Percentiles rank a stretch among this genome's conserved stretches.
phyloP scores from a whole-genome alignment of 1,140 invertebrate species.

The Galleria mellonella region DNA sequence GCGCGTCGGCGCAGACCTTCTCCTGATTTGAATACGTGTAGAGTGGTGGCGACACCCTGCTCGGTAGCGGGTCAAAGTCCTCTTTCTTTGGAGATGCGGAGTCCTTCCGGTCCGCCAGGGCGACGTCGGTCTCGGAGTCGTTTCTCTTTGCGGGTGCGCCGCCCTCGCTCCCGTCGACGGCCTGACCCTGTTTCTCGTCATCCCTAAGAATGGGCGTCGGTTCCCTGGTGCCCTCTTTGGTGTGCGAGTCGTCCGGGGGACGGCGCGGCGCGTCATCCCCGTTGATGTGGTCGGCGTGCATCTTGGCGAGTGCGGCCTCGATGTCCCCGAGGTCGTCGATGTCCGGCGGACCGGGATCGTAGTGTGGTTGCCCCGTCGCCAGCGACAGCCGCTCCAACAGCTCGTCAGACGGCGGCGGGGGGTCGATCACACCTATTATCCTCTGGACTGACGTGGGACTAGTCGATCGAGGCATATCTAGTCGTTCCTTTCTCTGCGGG shows the following conservation, averaged over 20 bases:
- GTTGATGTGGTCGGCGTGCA: slow-evolving; percentile 76
- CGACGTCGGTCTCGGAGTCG: slow-evolving; percentile 13
- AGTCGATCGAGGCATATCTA: slow-evolving; percentile 58
- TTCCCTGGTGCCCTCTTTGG: slow-evolving; percentile 34
- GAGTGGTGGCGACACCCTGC: slow-evolving; percentile 81
- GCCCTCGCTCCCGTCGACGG: slow-evolving; percentile 16
- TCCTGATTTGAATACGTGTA: slow-evolving; percentile 87
- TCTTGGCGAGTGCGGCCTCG: slow-evolving; percentile 79
- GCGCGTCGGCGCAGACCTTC: slow-evolving; percentile 53
- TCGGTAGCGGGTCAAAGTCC: slow-evolving; percentile 79
- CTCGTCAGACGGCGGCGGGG: slow-evolving; percentile 43
- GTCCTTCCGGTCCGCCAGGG: slow-evolving; percentile 4
- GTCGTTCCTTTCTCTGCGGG: slow-evolving; percentile 54
- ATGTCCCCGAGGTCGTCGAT: slow-evolving; percentile 77
- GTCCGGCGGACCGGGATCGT: slow-evolving; percentile 54
- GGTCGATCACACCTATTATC: slow-evolving; percentile 54
- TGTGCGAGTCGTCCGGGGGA: slow-evolving; percentile 21
- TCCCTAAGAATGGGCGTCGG: slow-evolving; percentile 46
- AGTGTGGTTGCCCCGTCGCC: slow-evolving; percentile 34
- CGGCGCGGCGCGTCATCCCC: slow-evolving; percentile 46
- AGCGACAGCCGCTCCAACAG: slow-evolving; percentile 41
- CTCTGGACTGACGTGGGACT: slow-evolving; percentile 53
- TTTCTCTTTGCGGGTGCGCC: slow-evolving; percentile 12
- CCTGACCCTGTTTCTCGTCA: slow-evolving; percentile 17
- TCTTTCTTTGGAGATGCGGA: slow-evolving; percentile 34